A percentile compares a stretch with the other conserved stretches of the same genome.
phyloP scores from a whole-genome alignment of 2,797 vertebrate genomes.

The Bradypodion ventrale region DNA sequence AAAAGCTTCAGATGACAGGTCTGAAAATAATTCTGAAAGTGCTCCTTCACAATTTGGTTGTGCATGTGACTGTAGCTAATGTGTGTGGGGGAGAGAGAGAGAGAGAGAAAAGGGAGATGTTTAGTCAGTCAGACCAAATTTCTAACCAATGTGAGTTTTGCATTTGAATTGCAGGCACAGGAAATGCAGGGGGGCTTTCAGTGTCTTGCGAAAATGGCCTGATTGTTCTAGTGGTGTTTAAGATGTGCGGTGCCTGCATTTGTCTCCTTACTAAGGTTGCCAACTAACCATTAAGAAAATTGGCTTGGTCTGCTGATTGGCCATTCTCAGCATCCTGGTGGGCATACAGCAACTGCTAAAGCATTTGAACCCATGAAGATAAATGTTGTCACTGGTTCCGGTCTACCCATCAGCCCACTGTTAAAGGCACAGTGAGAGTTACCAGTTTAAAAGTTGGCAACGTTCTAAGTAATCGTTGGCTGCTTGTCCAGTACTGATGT shows the following conservation, averaged over 20 bases:
- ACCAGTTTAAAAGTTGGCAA: background rate
- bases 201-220: slow-evolving; percentile 1
- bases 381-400: background rate
- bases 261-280: background rate
- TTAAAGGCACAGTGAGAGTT: background rate
- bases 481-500: background rate
- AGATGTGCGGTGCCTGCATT: background rate
- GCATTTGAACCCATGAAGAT: background rate
- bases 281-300: background rate
- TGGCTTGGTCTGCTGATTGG: background rate
- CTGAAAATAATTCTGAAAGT: background rate
- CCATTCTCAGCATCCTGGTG: background rate
- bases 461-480: background rate
- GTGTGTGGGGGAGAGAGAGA: too few species aligned
- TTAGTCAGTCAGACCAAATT: background rate
- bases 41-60: background rate
- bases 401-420: background rate
- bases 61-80: background rate
- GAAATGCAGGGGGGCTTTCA: background rate
- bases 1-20: too few species aligned
- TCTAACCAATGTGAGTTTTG: background rate
- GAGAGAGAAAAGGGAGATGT: background rate
- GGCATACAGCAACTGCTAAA: background rate
- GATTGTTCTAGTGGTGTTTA: background rate
- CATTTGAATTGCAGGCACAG: slow-evolving; percentile 5